These are phyloP conservation scores for Cheilosia pagana DNA, from an alignment of 2,888 invertebrate species.

Conservation along the genomic window DNA sequence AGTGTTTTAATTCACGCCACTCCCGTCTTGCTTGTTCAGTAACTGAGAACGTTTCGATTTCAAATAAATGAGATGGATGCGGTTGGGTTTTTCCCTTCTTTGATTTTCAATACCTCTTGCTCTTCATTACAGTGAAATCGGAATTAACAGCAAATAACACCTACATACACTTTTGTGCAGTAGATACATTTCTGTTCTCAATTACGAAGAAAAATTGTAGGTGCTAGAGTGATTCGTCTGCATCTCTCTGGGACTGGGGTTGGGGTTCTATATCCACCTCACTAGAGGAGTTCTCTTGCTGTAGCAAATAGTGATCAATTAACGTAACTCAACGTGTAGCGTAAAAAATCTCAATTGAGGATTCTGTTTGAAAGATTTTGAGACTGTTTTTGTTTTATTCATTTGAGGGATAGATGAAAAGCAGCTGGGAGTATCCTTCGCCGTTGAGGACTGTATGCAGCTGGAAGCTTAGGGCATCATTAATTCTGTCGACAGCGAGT, in stretches of 20 bases:
- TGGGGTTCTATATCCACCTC: neutral
- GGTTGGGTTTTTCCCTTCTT: slow-evolving; percentile 6
- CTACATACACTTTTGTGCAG: neutral
- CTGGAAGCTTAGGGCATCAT: slow-evolving; percentile 24
- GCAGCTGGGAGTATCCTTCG: too few relatives aligned
- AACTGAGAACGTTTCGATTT: slow-evolving; percentile 52
- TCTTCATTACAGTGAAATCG: neutral
- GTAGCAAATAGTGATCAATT: slow-evolving; percentile 48
- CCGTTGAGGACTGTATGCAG: too few relatives aligned
- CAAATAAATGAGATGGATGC: slow-evolving; percentile 43
- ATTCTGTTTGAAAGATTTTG: slow-evolving; percentile 20
- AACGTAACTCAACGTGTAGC: slow-evolving; percentile 19
- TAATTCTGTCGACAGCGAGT: slow-evolving; percentile 25
- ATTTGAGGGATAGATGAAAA: neutral
- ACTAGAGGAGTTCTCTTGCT: neutral
- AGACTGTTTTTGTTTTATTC: neutral
- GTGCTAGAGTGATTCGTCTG: neutral
- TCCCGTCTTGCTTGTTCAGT: slow-evolving; percentile 15
- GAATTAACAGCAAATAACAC: slow-evolving; percentile 7
- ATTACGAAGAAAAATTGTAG: slow-evolving; percentile 9
- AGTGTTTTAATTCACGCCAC: too few relatives aligned
- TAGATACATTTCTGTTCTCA: neutral
- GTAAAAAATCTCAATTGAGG: slow-evolving; percentile 33
- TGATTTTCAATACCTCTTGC: slow-evolving; percentile 15
- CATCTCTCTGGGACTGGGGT: neutral